phyloP scores from a whole-genome alignment of 2,797 vertebrate genomes.

The Bucorvus abyssinicus region DNA sequence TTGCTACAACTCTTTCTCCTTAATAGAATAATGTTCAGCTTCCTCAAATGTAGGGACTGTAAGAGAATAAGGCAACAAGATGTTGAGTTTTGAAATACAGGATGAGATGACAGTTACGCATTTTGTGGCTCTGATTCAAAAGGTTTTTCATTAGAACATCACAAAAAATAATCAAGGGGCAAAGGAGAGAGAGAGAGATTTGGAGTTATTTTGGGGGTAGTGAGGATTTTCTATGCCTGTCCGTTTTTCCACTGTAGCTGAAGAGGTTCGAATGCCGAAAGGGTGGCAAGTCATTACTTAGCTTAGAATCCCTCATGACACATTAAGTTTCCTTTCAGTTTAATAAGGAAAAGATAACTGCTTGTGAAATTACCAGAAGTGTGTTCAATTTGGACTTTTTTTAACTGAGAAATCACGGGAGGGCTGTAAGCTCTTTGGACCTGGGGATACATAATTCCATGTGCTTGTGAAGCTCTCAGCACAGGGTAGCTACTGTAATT shows the following conservation, averaged over 20 bases:
- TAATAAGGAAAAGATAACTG: slow-evolving; percentile 17
- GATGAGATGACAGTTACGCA: neutral
- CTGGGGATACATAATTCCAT: neutral
- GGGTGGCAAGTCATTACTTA: neutral
- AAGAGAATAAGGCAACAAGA: slow-evolving; percentile 28
- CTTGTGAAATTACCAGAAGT: slow-evolving; percentile 23
- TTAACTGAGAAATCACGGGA: neutral
- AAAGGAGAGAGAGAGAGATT: neutral
- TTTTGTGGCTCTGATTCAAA: slow-evolving; percentile 6
- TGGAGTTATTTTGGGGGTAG: neutral
- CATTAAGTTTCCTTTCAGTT: neutral
- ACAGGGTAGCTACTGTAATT: slow-evolving; percentile 12
- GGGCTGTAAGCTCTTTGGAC: slow-evolving; percentile 9
- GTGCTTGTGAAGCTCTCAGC: neutral
- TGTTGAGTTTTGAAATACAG: neutral
- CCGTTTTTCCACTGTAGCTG: neutral
- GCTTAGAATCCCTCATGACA: neutral
- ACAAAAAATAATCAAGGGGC: neutral
- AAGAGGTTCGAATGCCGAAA: neutral
- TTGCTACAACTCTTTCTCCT: neutral
- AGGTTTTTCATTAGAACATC: neutral
- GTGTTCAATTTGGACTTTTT: neutral
- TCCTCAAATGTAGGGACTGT: neutral
- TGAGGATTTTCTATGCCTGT: neutral
- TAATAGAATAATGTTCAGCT: neutral